Conservation (phyloP, 2,797 vertebrate species). For the Melanotaenia maccullochi region DNA sequence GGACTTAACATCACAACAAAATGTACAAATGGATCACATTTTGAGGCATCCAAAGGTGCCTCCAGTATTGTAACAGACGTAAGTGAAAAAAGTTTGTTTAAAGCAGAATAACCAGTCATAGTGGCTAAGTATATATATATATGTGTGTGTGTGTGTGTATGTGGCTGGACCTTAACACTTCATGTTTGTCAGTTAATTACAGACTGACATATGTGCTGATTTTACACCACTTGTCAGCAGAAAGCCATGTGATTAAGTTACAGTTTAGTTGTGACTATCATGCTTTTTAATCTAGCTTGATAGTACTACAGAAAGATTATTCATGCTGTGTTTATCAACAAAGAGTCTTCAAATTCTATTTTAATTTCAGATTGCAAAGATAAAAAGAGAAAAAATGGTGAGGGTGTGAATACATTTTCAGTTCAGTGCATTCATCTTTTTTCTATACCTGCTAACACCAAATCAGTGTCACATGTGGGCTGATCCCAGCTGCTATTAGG, state of each 20-base stretch:
- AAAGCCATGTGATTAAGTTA: background rate
- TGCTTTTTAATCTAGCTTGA: background rate
- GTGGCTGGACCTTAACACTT: no score
- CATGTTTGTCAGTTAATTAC: background rate
- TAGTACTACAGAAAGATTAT: background rate
- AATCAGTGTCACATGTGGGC: no score
- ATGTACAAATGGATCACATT: constrained; percentile 84
- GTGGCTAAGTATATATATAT: background rate
- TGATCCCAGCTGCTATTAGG: no score
- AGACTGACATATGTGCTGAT: background rate
- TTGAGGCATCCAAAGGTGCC: constrained; percentile 66
- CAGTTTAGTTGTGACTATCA: background rate
- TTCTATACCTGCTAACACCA: no score
- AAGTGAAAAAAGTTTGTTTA: constrained; percentile 12
- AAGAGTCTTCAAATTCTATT: no score
- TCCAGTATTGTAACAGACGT: constrained; percentile 78
- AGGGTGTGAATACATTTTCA: no score
- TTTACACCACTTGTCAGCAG: background rate
- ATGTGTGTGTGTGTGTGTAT: background rate
- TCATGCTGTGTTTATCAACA: no score
- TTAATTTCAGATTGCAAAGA: no score
- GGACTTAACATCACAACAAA: constrained; percentile 82
- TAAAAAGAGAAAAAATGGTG: no score
- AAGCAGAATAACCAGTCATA: no score
- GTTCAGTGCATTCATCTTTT: no score